Evolutionary conservation across 2,113 vertebrate genomes (phyloP).

Genomic region (Alexandromys fortis): DNA sequence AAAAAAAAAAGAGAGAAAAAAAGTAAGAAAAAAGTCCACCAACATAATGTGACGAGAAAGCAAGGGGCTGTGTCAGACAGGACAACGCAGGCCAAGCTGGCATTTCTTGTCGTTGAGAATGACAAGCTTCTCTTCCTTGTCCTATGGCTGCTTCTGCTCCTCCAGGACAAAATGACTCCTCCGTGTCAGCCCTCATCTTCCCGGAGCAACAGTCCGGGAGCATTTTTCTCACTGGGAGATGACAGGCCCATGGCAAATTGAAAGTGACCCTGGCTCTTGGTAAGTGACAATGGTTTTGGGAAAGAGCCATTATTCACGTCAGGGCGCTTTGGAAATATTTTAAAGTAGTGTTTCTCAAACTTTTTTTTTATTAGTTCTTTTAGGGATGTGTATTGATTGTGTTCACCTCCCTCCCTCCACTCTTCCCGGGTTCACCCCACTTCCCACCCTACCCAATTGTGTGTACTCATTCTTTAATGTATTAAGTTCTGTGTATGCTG

Average conservation of each 20-base stretch:
- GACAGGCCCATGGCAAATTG: neutral
- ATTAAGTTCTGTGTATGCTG: neutral
- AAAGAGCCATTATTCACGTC: slow-evolving; percentile 46
- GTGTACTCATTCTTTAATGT: neutral
- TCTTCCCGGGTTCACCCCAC: neutral
- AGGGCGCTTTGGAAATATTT: slow-evolving; percentile 40
- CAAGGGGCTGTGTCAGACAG: slow-evolving; percentile 66
- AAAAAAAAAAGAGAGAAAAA: neutral
- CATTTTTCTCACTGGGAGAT: neutral
- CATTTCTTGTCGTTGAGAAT: slow-evolving; percentile 60
- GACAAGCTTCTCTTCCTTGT: slow-evolving; percentile 34
- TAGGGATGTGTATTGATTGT: too few species aligned
- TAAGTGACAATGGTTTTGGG: neutral
- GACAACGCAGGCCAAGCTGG: slow-evolving; percentile 69
- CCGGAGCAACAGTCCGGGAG: neutral
- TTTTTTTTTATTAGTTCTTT: neutral
- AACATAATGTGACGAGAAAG: slow-evolving; percentile 57
- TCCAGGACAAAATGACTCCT: slow-evolving; percentile 51
- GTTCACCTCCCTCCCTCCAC: neutral
- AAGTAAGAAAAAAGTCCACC: slow-evolving; percentile 22
- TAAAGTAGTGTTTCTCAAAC: slow-evolving; percentile 9
- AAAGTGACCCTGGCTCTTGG: neutral
- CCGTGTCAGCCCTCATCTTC: slow-evolving; percentile 49
- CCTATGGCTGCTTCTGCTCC: slow-evolving; percentile 38
- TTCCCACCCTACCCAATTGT: neutral